Evolutionary conservation across 2,797 vertebrate genomes (phyloP), one percentile per base, ranked within the genome.

Genomic region (Pogonophryne albipinna): DNA sequence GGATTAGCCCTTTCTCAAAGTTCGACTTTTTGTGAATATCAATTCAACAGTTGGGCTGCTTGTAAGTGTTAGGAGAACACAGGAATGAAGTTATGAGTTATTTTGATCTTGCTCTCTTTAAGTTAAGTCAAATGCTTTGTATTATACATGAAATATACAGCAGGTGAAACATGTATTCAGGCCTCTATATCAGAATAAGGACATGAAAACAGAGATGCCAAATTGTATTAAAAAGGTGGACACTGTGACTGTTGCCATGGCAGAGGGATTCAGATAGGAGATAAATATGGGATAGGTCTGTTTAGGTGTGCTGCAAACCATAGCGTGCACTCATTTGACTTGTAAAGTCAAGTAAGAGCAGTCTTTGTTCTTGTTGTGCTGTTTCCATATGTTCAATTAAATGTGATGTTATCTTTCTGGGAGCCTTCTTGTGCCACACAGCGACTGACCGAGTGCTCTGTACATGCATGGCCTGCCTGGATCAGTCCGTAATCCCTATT

Each of bases 391-490:
- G 44, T 13, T 51, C 10, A 42, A 47, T n/a, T 75, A 15, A 52
- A 76, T 66, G 1, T 14, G 4, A 0, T 66, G 20, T 4, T 1
- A 27, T 61, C 17, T 47, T 68, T 1, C 4, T 20, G 95, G 94
- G 87, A 95, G 91, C 73, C 91, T 95, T 3, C 94, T 94, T 0
- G 91, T 94, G 11, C 92, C 93, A 1, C 89, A 87, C 57, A 89
- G 72, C 0, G 90, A 92, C 84, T 94, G 94, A 7, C 91, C 95
- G 47, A 91, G 92, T 11, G 83, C 88, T 19, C 92, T 95, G 16
- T 94, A 95, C 61, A 94, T 95, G 93, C 61, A 94, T 95, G 93
- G 91, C 94, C 66, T 95, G 93, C 94, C 73, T 96, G 80, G 92
- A 95, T 44, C 27, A 85, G 86, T 0, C 84, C 95, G 74, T 95